phyloP scores from a whole-genome alignment of 1,140 invertebrate species.

The Drosophila pectinifera region DNA sequence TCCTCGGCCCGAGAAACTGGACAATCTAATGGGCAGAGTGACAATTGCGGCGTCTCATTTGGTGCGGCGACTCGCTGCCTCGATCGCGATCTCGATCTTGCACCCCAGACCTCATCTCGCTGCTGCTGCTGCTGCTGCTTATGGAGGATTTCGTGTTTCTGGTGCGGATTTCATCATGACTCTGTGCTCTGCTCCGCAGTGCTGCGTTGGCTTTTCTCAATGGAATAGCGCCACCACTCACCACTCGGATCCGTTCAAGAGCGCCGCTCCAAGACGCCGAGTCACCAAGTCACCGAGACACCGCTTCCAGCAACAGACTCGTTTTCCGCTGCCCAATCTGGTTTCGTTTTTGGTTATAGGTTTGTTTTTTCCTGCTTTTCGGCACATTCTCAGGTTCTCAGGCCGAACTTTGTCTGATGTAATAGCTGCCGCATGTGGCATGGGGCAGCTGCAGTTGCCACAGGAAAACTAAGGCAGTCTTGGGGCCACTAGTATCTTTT shows the following conservation, averaged over 20 bases:
- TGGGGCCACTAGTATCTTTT: neutral
- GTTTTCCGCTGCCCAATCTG: slow-evolving; percentile 63
- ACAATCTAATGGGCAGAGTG: slow-evolving; percentile 68
- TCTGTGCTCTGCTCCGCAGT: neutral
- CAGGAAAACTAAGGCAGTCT: slow-evolving; percentile 7
- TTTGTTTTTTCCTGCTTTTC: slow-evolving; percentile 28
- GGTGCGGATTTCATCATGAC: slow-evolving; percentile 70
- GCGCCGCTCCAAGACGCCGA: slow-evolving; percentile 38
- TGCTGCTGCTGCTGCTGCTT: too few relatives aligned
- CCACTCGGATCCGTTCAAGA: slow-evolving; percentile 56
- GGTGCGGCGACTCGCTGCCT: slow-evolving; percentile 12
- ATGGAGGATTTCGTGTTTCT: slow-evolving; percentile 75
- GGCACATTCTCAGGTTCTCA: slow-evolving; percentile 73
- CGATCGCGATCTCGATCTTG: slow-evolving; percentile 58
- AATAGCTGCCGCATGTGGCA: slow-evolving; percentile 60
- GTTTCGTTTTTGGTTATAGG: slow-evolving; percentile 50
- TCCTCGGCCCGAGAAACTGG: slow-evolving; percentile 24
- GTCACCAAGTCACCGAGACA: slow-evolving; percentile 23
- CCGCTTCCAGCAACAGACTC: slow-evolving; percentile 40
- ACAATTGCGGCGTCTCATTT: slow-evolving; percentile 62
- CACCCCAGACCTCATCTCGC: slow-evolving; percentile 59
- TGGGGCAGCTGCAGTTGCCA: slow-evolving; percentile 41
- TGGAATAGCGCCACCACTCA: slow-evolving; percentile 63
- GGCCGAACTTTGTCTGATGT: slow-evolving; percentile 69
- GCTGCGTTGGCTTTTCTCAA: slow-evolving; percentile 63